These are phyloP conservation scores for Procavia capensis DNA, from an alignment of 2,113 vertebrate genomes.

Conservation along the genomic window DNA sequence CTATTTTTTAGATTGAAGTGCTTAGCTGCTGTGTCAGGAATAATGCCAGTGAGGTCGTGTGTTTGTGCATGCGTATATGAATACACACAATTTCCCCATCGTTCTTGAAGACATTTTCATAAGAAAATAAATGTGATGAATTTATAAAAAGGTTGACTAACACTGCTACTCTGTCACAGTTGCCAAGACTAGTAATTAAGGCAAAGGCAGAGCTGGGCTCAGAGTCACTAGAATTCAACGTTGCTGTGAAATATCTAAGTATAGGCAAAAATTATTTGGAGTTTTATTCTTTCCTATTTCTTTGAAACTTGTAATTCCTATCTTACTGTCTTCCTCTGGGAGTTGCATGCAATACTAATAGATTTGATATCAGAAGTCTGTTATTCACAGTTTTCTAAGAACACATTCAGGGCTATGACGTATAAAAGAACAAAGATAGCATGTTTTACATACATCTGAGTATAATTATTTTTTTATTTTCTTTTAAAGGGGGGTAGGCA, in stretches of 20 bases:
- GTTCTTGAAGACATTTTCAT: conserved; percentile 25
- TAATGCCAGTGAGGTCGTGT: background rate
- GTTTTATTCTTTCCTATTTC: background rate
- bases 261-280: background rate
- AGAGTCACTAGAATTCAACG: conserved; percentile 9
- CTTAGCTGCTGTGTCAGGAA: background rate
- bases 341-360: conserved; percentile 12
- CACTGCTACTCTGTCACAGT: background rate
- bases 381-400: conserved; percentile 47
- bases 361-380: conserved; percentile 27
- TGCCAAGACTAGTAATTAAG: background rate
- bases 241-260: background rate
- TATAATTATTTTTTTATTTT: background rate
- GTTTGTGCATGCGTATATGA: background rate
- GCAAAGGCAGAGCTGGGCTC: background rate
- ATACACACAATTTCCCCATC: background rate
- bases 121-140: background rate
- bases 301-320: conserved; percentile 19
- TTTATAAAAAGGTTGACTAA: conserved; percentile 31
- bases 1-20: background rate
- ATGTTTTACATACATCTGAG: background rate
- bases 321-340: conserved; percentile 25
- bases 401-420: background rate
- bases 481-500: background rate
- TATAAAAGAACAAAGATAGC: background rate